These are phyloP conservation scores for Phocides pigmalion DNA, from an alignment of 1,140 invertebrate species.

Conservation along the genomic window DNA sequence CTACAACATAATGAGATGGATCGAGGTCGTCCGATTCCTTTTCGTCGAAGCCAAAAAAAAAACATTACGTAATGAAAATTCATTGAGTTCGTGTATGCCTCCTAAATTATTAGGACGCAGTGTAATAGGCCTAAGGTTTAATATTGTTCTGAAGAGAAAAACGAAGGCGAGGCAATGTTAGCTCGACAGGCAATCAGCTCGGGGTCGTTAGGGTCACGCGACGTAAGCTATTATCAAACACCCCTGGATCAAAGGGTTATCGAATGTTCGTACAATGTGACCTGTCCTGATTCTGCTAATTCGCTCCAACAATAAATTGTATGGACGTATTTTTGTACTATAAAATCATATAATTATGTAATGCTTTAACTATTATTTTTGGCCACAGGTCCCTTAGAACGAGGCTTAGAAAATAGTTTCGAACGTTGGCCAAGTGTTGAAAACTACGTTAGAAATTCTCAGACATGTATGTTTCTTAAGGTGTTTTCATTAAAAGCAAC, in stretches of 20 bases:
- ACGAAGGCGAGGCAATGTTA: slow-evolving; percentile 15
- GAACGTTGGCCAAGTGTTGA: too few relatives aligned
- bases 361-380: too few relatives aligned
- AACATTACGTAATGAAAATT: slow-evolving; percentile 2
- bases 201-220: slow-evolving; percentile 35
- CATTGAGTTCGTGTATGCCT: slow-evolving; percentile 14
- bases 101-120: slow-evolving; percentile 26
- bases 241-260: slow-evolving; percentile 27
- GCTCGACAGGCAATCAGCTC: slow-evolving; percentile 28
- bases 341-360: not conserved
- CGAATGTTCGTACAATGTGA: slow-evolving; percentile 24
- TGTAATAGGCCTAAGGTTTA: slow-evolving; percentile 20
- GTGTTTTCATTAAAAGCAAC: too few relatives aligned
- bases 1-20: not conserved
- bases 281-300: slow-evolving; percentile 26
- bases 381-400: too few relatives aligned
- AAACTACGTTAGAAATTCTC: too few relatives aligned
- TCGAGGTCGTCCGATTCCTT: not conserved
- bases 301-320: slow-evolving; percentile 2
- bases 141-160: slow-evolving; percentile 30
- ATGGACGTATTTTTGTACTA: not conserved
- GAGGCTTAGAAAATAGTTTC: too few relatives aligned
- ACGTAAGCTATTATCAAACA: slow-evolving; percentile 20
- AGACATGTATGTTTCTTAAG: too few relatives aligned
- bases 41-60: not conserved